Evolutionary conservation across 2,113 vertebrate species (phyloP).

Genomic region (Mustelus asterias): DNA sequence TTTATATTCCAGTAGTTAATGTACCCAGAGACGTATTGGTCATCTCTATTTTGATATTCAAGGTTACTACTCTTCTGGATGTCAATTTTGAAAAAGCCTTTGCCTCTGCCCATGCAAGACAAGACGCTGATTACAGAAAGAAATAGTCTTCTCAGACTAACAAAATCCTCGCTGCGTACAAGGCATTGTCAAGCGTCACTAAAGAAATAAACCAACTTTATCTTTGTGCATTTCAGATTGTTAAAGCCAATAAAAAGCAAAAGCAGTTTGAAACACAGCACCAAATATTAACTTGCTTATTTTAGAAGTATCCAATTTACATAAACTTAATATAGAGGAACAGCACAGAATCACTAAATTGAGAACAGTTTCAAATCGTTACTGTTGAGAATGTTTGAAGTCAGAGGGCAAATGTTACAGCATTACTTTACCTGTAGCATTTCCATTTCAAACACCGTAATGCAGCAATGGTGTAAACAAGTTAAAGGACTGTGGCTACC

Average conservation of each 20-base stretch:
- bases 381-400: neutral
- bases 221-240: neutral
- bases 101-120: neutral
- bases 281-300: neutral
- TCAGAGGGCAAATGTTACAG: neutral
- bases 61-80: neutral
- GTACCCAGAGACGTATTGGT: too few relatives aligned
- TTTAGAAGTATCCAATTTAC: neutral
- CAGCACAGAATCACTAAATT: neutral
- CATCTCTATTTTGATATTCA: neutral
- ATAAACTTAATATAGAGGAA: neutral
- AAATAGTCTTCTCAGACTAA: neutral
- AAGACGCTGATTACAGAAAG: neutral
- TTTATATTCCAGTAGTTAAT: neutral
- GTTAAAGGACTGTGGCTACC: neutral
- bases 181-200: neutral
- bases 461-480: neutral
- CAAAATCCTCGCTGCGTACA: neutral
- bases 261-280: neutral
- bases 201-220: neutral
- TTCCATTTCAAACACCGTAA: neutral
- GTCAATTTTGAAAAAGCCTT: neutral
- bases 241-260: neutral
- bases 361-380: conserved; percentile 4
- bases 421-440: neutral